A percentile compares a stretch with the other conserved stretches of the same genome.
These are phyloP conservation scores for Ahaetulla prasina DNA, from an alignment of 2,113 vertebrate genomes.

Conservation along the genomic window DNA sequence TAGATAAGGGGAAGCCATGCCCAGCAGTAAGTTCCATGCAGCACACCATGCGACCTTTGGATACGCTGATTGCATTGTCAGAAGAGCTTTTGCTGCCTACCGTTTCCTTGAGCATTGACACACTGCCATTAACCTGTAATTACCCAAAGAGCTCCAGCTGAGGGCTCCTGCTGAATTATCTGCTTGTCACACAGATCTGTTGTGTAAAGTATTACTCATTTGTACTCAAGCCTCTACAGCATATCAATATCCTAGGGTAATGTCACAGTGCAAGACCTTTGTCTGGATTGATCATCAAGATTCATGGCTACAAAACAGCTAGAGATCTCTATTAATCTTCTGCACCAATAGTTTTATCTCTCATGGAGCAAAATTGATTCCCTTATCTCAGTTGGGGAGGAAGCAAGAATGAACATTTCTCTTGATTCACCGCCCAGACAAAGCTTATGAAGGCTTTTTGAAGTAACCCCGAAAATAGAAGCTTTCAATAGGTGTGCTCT, in stretches of 20 bases:
- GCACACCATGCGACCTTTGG: background rate
- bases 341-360: constrained; percentile 42
- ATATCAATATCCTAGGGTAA: background rate
- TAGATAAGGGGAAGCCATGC: background rate
- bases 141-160: constrained; percentile 15
- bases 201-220: fast-evolving
- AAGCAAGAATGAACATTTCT: constrained; percentile 9
- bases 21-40: background rate
- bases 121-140: background rate
- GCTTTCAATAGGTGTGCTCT: background rate
- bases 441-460: constrained; percentile 25
- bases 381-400: constrained; percentile 36
- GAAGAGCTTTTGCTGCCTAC: background rate
- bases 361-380: constrained; percentile 48
- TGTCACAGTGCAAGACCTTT: constrained; percentile 34
- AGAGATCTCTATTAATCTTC: constrained; percentile 48
- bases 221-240: constrained; percentile 13
- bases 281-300: constrained; percentile 37
- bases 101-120: background rate
- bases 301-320: constrained; percentile 12
- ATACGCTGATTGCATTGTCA: background rate
- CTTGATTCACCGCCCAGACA: constrained; percentile 32
- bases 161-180: constrained; percentile 7
- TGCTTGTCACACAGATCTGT: background rate
- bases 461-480: background rate